phyloP scores from a whole-genome alignment of 2,888 invertebrate genomes.

The Drosophila flavopinicola region DNA sequence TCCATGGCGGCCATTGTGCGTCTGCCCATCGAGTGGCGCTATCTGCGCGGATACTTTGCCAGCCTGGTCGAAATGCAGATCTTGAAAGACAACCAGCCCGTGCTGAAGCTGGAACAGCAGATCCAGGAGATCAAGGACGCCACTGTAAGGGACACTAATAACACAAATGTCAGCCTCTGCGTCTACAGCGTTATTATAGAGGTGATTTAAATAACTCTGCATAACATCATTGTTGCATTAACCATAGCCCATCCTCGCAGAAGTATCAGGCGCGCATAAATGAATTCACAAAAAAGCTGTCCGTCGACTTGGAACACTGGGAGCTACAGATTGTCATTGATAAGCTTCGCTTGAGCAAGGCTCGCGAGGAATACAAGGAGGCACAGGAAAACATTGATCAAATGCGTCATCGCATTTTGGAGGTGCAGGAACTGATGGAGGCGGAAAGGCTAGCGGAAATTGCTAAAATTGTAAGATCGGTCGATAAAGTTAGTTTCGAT shows the following conservation, averaged over 20 bases:
- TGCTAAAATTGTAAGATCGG: background rate
- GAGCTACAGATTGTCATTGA: conserved; percentile 8
- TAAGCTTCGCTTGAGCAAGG: background rate
- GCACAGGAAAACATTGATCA: background rate
- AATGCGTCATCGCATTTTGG: conserved; percentile 29
- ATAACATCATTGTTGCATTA: background rate
- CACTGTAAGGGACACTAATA: background rate
- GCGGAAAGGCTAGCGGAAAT: background rate
- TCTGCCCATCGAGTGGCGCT: conserved; percentile 45
- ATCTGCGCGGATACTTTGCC: conserved; percentile 23
- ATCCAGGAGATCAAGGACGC: conserved; percentile 1
- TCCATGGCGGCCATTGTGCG: background rate
- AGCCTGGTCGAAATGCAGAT: conserved; percentile 25
- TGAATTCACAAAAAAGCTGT: background rate
- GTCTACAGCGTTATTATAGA: conserved; percentile 10
- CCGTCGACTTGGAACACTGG: conserved; percentile 11
- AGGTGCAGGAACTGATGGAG: conserved; percentile 6
- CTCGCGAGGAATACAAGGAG: background rate
- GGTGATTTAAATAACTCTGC: conserved; percentile 11
- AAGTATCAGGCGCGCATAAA: conserved; percentile 6
- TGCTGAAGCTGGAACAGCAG: conserved; percentile 8
- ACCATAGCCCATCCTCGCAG: conserved; percentile 3
- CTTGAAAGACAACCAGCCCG: conserved; percentile 2
- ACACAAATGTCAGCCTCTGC: background rate
- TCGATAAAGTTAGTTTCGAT: too few relatives aligned